phyloP scores from a whole-genome alignment of 2,797 vertebrate species.

The Anniella stebbinsi region DNA sequence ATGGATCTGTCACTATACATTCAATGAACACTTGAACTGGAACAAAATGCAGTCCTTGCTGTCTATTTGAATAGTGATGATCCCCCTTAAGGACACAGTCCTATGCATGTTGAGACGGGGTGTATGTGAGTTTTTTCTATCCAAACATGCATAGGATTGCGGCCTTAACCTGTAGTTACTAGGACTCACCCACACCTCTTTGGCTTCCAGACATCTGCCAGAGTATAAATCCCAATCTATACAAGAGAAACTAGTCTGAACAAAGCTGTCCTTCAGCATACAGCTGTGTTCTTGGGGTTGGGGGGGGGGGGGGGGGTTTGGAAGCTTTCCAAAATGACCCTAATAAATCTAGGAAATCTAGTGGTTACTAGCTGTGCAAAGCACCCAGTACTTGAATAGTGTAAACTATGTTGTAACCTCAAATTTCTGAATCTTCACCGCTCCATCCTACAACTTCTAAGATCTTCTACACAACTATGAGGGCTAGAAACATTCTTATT shows the following conservation, averaged over 20 bases:
- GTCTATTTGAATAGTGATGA: not conserved
- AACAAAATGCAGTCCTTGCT: not conserved
- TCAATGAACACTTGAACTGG: not conserved
- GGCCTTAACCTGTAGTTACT: not conserved
- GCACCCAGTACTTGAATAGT: not conserved
- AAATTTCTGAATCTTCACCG: not conserved
- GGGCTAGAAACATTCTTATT: not conserved
- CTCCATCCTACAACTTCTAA: not conserved
- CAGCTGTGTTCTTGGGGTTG: not conserved
- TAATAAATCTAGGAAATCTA: not conserved
- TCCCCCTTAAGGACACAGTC: not conserved
- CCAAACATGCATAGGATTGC: too few relatives aligned
- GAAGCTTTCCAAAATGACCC: not conserved
- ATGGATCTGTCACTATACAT: not conserved
- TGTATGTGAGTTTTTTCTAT: too few relatives aligned
- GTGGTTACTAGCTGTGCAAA: not conserved
- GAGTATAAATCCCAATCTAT: conserved; percentile 1
- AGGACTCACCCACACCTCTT: not conserved
- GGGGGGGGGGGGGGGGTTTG: too few relatives aligned
- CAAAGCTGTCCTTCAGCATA: not conserved
- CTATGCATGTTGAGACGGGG: too few relatives aligned
- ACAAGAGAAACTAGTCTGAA: not conserved
- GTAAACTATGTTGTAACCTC: not conserved
- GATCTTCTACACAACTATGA: not conserved
- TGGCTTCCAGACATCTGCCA: too few relatives aligned